A percentile compares a stretch with the other conserved stretches of the same genome.
phyloP scores from a whole-genome alignment of 2,888 invertebrate species.

The Eupithecia insigniata region DNA sequence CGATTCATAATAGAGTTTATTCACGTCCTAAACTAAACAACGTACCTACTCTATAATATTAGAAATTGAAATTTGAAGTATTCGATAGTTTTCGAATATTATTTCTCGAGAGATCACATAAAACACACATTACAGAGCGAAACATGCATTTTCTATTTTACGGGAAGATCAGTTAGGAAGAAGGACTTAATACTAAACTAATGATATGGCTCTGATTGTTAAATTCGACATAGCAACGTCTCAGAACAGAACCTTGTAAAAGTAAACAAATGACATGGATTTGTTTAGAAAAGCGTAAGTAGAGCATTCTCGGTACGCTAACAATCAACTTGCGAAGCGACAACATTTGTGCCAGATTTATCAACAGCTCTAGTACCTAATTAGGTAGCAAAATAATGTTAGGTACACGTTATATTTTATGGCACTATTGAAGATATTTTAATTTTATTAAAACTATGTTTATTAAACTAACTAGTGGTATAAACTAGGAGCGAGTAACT shows the following conservation, averaged over 20 bases:
- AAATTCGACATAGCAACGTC: conserved; percentile 59
- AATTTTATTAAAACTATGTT: conserved; percentile 55
- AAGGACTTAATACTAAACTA: conserved; percentile 63
- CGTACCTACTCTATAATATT: conserved; percentile 2
- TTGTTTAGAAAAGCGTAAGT: conserved; percentile 1
- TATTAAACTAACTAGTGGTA: conserved; percentile 45
- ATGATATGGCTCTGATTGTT: conserved; percentile 70
- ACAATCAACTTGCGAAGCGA: not conserved
- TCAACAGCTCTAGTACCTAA: not conserved
- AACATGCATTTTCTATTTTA: conserved; percentile 3
- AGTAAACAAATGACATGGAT: not conserved
- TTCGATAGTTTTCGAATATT: conserved; percentile 1
- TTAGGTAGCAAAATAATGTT: not conserved
- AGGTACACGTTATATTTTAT: conserved; percentile 42
- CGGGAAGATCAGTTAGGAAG: conserved; percentile 53
- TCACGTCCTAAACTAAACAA: conserved; percentile 12
- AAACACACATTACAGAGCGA: not conserved
- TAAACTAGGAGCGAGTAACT: conserved; percentile 52
- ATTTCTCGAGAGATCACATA: not conserved
- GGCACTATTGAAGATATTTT: conserved; percentile 55
- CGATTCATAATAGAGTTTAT: conserved; percentile 11
- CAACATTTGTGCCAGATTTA: conserved; percentile 41
- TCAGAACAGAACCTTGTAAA: conserved; percentile 31
- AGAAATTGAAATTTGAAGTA: not conserved
- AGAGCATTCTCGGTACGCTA: not conserved